A percentile compares a stretch with the other conserved stretches of the same genome.
phyloP scores from a whole-genome alignment of 2,888 invertebrate species.

The Lithosia quadra region DNA sequence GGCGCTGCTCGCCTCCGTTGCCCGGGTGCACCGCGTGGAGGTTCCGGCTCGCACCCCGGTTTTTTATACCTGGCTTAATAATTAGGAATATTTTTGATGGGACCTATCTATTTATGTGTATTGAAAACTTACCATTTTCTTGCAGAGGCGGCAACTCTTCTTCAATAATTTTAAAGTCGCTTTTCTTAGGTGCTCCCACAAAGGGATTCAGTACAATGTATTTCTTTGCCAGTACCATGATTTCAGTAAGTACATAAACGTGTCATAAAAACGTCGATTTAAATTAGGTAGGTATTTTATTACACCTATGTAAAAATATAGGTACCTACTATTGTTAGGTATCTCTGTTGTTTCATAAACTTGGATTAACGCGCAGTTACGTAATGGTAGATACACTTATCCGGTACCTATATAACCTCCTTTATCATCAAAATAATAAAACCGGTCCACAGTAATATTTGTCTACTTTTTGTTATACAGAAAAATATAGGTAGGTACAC shows the following conservation, averaged over 20 bases:
- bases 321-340: no score
- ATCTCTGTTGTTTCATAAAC: no score
- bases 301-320: no score
- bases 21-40: no score
- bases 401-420: background rate
- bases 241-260: background rate
- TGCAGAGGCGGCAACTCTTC: conserved; percentile 87
- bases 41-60: no score
- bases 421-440: background rate
- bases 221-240: conserved; percentile 86
- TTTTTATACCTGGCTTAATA: no score
- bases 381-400: background rate
- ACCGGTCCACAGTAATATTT: background rate
- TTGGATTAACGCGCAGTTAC: background rate
- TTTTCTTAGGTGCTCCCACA: conserved; percentile 86
- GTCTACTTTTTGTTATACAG: background rate
- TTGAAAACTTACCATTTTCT: conserved; percentile 86
- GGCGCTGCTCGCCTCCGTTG: no score
- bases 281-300: background rate
- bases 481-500: no score
- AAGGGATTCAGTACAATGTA: conserved; percentile 87
- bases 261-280: background rate
- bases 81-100: no score
- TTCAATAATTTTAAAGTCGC: conserved; percentile 88
- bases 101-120: no score